Evolutionary conservation across 1,140 invertebrate genomes (phyloP).

Genomic region (Amyelois transitella): DNA sequence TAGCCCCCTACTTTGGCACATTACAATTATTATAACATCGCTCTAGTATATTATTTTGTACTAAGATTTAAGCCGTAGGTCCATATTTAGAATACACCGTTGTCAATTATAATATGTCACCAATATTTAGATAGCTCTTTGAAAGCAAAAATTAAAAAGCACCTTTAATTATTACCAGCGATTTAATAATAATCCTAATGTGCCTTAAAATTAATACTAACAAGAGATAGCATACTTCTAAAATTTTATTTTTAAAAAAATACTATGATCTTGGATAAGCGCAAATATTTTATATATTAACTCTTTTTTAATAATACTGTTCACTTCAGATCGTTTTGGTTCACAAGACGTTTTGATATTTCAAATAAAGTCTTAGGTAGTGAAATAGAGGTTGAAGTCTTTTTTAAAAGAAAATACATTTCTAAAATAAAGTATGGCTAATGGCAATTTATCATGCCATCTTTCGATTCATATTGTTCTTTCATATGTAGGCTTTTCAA

Average conservation of each 20-base stretch:
- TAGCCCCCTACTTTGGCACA: conserved; percentile 10
- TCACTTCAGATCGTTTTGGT: conserved; percentile 12
- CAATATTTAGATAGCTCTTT: neutral
- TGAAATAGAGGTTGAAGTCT: too few relatives aligned
- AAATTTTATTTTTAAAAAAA: conserved; percentile 42
- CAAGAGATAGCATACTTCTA: conserved; percentile 22
- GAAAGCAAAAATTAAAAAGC: neutral
- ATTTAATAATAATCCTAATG: neutral
- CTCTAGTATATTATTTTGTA: conserved; percentile 25
- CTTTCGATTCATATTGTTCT: too few relatives aligned
- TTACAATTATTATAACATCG: conserved; percentile 19
- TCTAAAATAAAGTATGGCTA: neutral
- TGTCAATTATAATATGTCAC: neutral
- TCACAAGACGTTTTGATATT: neutral
- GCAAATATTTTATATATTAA: conserved; percentile 20
- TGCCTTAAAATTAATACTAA: conserved; percentile 12
- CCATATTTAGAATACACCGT: neutral
- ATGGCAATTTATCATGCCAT: too few relatives aligned
- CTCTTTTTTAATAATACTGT: conserved; percentile 33
- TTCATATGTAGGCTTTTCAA: too few relatives aligned
- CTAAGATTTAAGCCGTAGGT: conserved; percentile 28
- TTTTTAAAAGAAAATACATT: too few relatives aligned
- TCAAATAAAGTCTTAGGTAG: too few relatives aligned
- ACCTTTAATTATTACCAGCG: neutral
- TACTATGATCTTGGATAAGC: conserved; percentile 34